A percentile compares a stretch with the other conserved stretches of the same genome.
These are phyloP conservation scores for Anarrhichthys ocellatus DNA, from an alignment of 2,113 vertebrate genomes.

Conservation along the genomic window DNA sequence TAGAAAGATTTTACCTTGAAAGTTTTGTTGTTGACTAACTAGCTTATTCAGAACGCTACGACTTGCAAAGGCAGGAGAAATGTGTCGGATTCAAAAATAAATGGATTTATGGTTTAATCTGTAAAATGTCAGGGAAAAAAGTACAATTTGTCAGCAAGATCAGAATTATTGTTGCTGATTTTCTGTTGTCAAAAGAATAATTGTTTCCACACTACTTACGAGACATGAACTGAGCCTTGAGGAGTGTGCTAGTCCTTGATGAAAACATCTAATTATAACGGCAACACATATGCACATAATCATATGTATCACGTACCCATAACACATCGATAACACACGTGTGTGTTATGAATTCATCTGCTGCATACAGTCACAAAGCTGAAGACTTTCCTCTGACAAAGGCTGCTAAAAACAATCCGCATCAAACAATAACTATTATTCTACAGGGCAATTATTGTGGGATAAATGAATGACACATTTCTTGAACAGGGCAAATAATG, in stretches of 20 bases:
- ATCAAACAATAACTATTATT: slow-evolving; percentile 11
- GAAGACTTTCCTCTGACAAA: slow-evolving; percentile 22
- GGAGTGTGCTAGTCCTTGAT: background rate
- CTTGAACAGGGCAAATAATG: background rate
- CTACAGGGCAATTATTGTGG: background rate
- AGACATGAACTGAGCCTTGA: background rate
- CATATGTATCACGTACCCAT: background rate
- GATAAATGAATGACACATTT: slow-evolving; percentile 12
- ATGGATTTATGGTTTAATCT: background rate
- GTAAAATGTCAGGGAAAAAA: background rate
- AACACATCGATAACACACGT: slow-evolving; percentile 1
- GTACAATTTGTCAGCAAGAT: background rate
- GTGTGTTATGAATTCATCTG: background rate
- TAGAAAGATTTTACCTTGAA: background rate
- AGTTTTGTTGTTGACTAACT: background rate
- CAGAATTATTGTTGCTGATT: background rate
- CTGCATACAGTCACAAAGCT: background rate
- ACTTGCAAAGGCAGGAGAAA: background rate
- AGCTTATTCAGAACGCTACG: background rate
- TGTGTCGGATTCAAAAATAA: background rate
- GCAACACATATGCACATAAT: background rate
- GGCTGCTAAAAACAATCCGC: slow-evolving; percentile 36
- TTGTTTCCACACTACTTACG: background rate
- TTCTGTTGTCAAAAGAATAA: background rate
- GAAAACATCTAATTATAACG: background rate